Percentiles rank a stretch among this genome's conserved stretches.
Conservation (phyloP, 2,888 invertebrate genomes). For the Amphipyra tragopoginis region DNA sequence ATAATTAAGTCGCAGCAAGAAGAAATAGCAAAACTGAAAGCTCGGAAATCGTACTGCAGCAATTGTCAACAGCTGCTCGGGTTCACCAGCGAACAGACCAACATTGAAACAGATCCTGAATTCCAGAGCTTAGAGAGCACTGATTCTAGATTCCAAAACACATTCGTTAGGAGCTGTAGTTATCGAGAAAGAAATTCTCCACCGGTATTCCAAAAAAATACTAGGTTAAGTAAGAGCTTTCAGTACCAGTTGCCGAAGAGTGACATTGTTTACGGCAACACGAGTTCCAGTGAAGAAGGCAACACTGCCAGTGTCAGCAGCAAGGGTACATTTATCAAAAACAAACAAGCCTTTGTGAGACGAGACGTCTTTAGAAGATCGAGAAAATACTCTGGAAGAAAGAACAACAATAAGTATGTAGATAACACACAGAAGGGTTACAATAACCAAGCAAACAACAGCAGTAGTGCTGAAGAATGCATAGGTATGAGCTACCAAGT, state of each 20-base stretch:
- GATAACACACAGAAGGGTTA: slow-evolving; percentile 79
- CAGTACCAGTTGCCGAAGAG: slow-evolving; percentile 87
- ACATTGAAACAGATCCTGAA: slow-evolving; percentile 88
- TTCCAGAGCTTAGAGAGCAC: slow-evolving; percentile 88
- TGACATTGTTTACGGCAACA: slow-evolving; percentile 83
- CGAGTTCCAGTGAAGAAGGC: slow-evolving; percentile 88
- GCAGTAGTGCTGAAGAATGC: slow-evolving; percentile 86
- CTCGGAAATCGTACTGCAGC: slow-evolving; percentile 85
- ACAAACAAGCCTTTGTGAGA: slow-evolving; percentile 88
- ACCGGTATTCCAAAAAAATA: slow-evolving; percentile 88
- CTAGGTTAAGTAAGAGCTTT: slow-evolving; percentile 87
- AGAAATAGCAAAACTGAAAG: slow-evolving; percentile 92
- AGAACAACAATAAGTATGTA: slow-evolving; percentile 78
- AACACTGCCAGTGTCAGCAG: slow-evolving; percentile 79
- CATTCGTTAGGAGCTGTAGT: slow-evolving; percentile 86
- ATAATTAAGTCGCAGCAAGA: slow-evolving; percentile 92
- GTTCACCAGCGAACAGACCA: slow-evolving; percentile 88
- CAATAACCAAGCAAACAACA: slow-evolving; percentile 78
- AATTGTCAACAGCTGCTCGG: slow-evolving; percentile 87
- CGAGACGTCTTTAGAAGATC: slow-evolving; percentile 87
- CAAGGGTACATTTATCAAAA: slow-evolving; percentile 90
- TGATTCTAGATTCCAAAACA: slow-evolving; percentile 86
- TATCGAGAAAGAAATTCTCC: slow-evolving; percentile 87
- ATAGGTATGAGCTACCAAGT: slow-evolving; percentile 87
- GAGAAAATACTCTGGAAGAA: slow-evolving; percentile 86